Conservation (phyloP, 2,113 vertebrate genomes). For the Agelaius phoeniceus region DNA sequence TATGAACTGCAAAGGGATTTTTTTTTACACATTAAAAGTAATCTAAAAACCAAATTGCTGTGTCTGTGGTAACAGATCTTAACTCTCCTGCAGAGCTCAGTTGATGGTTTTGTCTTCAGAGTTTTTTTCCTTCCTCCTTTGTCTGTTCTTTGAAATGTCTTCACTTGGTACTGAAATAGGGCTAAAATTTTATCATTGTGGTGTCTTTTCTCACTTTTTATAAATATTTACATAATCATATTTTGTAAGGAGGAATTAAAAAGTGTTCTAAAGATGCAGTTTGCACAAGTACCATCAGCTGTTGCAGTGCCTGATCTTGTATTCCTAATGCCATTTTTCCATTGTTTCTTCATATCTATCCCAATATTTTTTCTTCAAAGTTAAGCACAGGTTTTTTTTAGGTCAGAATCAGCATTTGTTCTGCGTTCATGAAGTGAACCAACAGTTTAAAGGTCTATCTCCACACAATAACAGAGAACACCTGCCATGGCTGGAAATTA, state of each 20-base stretch:
- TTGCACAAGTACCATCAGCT: neutral
- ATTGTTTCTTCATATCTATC: neutral
- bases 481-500: neutral
- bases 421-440: neutral
- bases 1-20: neutral
- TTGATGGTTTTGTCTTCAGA: neutral
- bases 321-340: neutral
- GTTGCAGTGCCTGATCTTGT: neutral
- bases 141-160: neutral
- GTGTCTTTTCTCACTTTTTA: neutral
- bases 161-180: neutral
- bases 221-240: neutral
- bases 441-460: neutral
- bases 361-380: neutral
- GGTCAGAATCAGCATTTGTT: neutral
- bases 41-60: neutral
- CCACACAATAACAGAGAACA: neutral
- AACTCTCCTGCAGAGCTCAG: neutral
- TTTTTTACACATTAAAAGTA: neutral
- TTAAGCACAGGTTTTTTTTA: neutral
- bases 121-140: neutral
- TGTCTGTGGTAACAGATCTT: neutral
- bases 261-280: neutral
- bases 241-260: neutral
- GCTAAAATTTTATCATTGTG: neutral